Evolutionary conservation across 2,888 invertebrate genomes (phyloP).

Genomic region (Agrochola lota): DNA sequence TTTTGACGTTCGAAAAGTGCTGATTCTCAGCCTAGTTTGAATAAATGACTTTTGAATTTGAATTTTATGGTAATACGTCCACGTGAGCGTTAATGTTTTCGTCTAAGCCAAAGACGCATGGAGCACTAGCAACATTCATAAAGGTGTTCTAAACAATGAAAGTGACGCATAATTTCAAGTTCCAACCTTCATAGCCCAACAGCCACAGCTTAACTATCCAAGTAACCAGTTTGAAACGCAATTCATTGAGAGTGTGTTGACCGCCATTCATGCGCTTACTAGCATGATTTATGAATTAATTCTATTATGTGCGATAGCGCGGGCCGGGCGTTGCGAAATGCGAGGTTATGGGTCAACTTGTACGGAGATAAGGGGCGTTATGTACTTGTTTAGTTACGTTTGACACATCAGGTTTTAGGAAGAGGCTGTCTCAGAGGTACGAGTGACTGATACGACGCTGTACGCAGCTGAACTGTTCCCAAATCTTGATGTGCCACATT

Average conservation of each 20-base stretch:
- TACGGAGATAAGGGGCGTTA: conserved; percentile 52
- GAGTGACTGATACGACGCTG: background rate
- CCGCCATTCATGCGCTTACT: conserved; percentile 65
- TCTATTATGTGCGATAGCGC: conserved; percentile 62
- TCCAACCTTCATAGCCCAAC: conserved; percentile 47
- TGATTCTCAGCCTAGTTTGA: no score
- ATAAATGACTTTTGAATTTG: no score
- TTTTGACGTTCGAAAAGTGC: no score
- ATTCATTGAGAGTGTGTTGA: conserved; percentile 68
- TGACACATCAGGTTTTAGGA: background rate
- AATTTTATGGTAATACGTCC: no score
- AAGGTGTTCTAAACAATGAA: conserved; percentile 31
- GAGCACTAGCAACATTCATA: background rate
- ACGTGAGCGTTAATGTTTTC: background rate
- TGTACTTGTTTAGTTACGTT: conserved; percentile 30
- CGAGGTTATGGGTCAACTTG: conserved; percentile 62
- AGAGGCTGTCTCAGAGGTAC: background rate
- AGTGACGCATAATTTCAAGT: conserved; percentile 37
- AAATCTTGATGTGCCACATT: no score
- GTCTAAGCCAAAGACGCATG: background rate
- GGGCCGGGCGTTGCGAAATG: conserved; percentile 58
- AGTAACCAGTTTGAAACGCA: conserved; percentile 57
- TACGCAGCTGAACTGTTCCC: background rate
- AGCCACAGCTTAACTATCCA: conserved; percentile 24
- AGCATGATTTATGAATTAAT: conserved; percentile 74